Evolutionary conservation across 2,113 vertebrate genomes (phyloP).

Genomic region (crab-eating macaque (Macaca fascicularis)): T2T-MFA8v1.1 NC_088378.1:14779501-14780000

Average conservation of each 20-base stretch:
- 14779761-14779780: too few relatives aligned
- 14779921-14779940: neutral
- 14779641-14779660: neutral
- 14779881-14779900: neutral
- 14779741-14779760: too few relatives aligned
- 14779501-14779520: neutral
- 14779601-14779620: neutral
- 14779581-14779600: neutral
- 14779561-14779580: neutral
- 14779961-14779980: neutral
- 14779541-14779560: neutral
- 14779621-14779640: neutral
- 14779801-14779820: neutral
- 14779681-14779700: conserved; percentile 3
- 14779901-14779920: neutral
- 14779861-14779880: neutral
- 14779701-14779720: too few relatives aligned
- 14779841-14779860: neutral
- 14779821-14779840: neutral
- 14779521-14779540: neutral
- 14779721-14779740: too few relatives aligned
- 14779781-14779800: neutral
- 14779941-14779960: neutral
- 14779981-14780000: neutral
- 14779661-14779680: neutral